These are phyloP conservation scores for Pollimyrus isidori DNA, from an alignment of 2,113 vertebrate species.

Conservation along the genomic window DNA sequence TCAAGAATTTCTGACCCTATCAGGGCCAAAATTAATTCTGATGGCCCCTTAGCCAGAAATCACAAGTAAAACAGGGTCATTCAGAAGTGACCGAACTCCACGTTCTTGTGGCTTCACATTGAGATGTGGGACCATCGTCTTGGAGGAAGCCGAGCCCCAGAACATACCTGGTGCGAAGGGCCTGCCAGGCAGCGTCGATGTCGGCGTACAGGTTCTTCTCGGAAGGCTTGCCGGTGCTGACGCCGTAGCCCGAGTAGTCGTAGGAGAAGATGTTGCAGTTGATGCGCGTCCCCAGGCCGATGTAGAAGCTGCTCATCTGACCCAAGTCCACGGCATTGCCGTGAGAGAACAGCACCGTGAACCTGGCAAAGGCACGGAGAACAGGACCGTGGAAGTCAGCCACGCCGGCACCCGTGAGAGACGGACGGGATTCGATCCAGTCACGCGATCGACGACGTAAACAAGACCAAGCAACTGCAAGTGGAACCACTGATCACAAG, in stretches of 20 bases:
- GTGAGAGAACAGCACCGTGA: slow-evolving; percentile 91
- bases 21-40: neutral
- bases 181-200: slow-evolving; percentile 93
- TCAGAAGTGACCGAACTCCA: neutral
- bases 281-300: slow-evolving; percentile 89
- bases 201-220: slow-evolving; percentile 96
- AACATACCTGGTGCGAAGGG: slow-evolving; percentile 78
- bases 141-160: too few relatives aligned
- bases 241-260: slow-evolving; percentile 93
- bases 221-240: slow-evolving; percentile 83
- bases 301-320: slow-evolving; percentile 99
- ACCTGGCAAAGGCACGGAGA: slow-evolving; percentile 56
- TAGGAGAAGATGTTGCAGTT: slow-evolving; percentile 99
- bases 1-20: neutral
- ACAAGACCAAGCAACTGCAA: neutral
- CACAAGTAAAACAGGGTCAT: neutral
- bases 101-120: neutral
- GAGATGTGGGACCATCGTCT: neutral
- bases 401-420: neutral
- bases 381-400: neutral
- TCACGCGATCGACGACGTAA: neutral
- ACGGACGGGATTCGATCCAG: neutral
- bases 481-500: neutral
- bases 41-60: neutral
- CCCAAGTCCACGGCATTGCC: slow-evolving; percentile 95